Evolutionary conservation across 1,140 invertebrate species (phyloP), one percentile per base, ranked within the genome.

Genomic region (Harlomillsia oculata): DNA sequence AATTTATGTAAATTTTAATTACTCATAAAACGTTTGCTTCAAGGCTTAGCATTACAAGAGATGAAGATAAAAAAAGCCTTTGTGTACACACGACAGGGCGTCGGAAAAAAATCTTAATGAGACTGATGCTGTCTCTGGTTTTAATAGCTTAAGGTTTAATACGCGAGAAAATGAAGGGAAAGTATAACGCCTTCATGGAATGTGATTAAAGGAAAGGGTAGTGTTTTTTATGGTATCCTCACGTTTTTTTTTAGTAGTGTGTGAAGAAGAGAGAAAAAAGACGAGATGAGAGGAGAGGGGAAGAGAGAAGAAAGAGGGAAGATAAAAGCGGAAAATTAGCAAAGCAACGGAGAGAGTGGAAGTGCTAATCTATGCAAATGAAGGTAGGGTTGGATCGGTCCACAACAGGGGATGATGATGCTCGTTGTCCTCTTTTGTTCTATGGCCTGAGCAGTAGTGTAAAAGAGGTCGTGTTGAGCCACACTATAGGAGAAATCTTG

Each of bases 301-400:
- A 39, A 52, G 37, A 40, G 6, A 40, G 37, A 40, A 20, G 34
- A 21, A 40, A 41, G 37, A 50, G 41, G 23, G 28, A 48, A 63
- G 49, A 63, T 56, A 53, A 60, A 63, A 57, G 56, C 62, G 62
- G 62, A 63, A 63, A 63, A 63, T 63, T 63, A 63, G 62, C 56
- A 59, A 58, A 59, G 56, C 56, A 50, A 59, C n/a, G 28, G 56
- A 55, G 48, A 54, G 51, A 43, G 53, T 44, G 23, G 36, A 63
- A 63, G 62, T 63, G 62, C 56, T 63, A 63, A 63, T 63, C 62
- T 63, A 63, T 63, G 62, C 48, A 63, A 63, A 63, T 63, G 62
- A 63, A 54, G 48, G 30, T 36, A 39, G 57, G 43, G 41, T 37
- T 41, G 43, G 28, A 11, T 53, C 28, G 40, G 6, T 34, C 32